Conservation (phyloP, 2,797 vertebrate genomes). For the Gila robusta region DNA sequence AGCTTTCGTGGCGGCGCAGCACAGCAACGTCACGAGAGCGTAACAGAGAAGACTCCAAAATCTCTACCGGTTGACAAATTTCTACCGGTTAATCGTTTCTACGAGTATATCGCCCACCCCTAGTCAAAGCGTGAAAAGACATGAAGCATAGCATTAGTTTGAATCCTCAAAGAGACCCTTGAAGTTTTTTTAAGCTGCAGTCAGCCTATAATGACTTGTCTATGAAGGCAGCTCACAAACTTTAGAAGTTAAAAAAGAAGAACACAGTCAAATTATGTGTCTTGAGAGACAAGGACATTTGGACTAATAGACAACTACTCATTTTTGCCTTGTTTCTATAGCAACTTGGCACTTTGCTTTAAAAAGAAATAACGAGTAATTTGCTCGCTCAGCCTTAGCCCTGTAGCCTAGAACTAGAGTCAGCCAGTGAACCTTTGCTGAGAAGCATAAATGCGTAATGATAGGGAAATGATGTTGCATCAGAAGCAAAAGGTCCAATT, state of each 20-base stretch:
- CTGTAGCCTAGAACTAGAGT: not conserved
- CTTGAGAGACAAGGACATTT: not conserved
- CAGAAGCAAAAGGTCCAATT: slow-evolving; percentile 11
- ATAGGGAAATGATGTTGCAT: slow-evolving; percentile 21
- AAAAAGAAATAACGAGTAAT: not conserved
- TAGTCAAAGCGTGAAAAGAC: not conserved
- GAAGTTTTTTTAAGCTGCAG: not conserved
- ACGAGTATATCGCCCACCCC: too few species aligned
- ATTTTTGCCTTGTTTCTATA: slow-evolving; percentile 25
- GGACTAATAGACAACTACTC: not conserved
- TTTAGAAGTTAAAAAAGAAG: not conserved
- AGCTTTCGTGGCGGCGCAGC: too few species aligned
- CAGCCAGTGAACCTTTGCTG: not conserved
- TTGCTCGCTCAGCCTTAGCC: slow-evolving; percentile 7
- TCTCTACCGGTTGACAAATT: too few species aligned
- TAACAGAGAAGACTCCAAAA: too few species aligned
- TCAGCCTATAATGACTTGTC: not conserved
- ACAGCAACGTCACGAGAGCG: too few species aligned
- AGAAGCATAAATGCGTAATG: slow-evolving; percentile 10
- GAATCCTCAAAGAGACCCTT: not conserved
- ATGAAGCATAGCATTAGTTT: not conserved
- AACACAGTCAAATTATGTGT: not conserved
- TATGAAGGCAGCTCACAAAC: not conserved
- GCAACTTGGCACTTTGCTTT: slow-evolving; percentile 29
- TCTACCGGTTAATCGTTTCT: too few species aligned